Evolutionary conservation across 2,113 vertebrate species (phyloP).

Genomic region (Stegostoma tigrinum): DNA sequence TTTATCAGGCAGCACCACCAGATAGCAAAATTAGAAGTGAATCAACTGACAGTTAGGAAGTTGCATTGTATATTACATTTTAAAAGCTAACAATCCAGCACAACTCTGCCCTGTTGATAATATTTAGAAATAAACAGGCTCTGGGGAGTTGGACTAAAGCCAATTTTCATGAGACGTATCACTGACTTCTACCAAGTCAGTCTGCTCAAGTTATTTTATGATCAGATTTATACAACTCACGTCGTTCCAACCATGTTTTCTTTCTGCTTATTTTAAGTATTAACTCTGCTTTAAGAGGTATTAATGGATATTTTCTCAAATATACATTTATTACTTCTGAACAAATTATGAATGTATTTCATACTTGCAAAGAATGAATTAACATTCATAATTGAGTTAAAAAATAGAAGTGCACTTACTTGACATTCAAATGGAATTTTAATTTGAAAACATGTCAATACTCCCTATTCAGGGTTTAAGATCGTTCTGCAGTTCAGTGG

Average conservation of each 20-base stretch:
- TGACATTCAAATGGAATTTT: neutral
- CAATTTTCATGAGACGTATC: neutral
- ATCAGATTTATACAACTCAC: neutral
- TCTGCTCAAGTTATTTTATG: neutral
- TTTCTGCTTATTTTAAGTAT: neutral
- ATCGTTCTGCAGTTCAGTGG: neutral
- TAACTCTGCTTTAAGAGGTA: neutral
- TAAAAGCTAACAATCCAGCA: neutral
- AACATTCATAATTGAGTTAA: constrained; percentile 19
- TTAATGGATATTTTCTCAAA: neutral
- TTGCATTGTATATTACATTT: neutral
- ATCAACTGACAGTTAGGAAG: neutral
- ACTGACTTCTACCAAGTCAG: neutral
- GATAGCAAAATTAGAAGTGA: neutral
- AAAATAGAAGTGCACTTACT: constrained; percentile 34
- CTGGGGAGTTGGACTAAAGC: constrained; percentile 6
- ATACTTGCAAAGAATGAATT: neutral
- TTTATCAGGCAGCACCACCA: neutral
- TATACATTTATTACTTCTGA: neutral
- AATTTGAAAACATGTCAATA: neutral
- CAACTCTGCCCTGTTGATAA: neutral
- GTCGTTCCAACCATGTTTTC: neutral
- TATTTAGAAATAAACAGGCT: constrained; percentile 25
- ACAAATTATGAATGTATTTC: constrained; percentile 1
- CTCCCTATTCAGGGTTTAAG: neutral